Evolutionary conservation across 1,140 invertebrate genomes (phyloP), one percentile per base, ranked within the genome.

Genomic region (Drosophila bocki): DNA sequence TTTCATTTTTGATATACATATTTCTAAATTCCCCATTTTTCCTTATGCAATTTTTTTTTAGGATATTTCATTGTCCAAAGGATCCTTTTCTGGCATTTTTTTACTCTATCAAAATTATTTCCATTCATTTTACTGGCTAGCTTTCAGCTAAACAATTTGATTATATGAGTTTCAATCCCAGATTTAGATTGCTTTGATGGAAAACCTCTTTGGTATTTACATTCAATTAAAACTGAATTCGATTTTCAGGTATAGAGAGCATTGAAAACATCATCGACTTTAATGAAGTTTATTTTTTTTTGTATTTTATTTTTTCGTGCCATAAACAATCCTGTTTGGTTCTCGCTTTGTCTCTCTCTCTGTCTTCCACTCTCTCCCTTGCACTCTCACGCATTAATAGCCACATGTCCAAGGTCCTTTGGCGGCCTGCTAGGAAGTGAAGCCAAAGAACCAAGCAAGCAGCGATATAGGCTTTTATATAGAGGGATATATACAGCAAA

Each of bases 321-420:
- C 58, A 44, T 60, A 78, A 77, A 78, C 82, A 88, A 78, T 88
- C 83, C 83, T 78, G 84, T 87, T 87, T 82, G 67, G 56, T 64
- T 69, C 15, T 39, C 44, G 35, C 64, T 13, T 15, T 39, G 22
- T 48, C 22, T 42, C 17, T 65, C 48, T 62, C 57, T 42, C 17
- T 65, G 45, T 62, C 57, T 51, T 39, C 5, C n/a, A 29, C 59
- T 26, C 76, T 77, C 53, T 63, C 64, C 47, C 37, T 39, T 22
- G 35, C 39, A 19, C 62, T 44, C 48, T 37, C 45, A 80, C 61
- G 60, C 69, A 76, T 42, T 64, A 26, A 59, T 15, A 33, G 13
- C 61, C 42, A 69, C 37, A 71, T 58, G 54, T 87, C 83, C 84
- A 87, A 87, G 84, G 84, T 87, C 84, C 82, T 84, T 71, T 57